These are phyloP conservation scores for Chelonus formosanus DNA, from an alignment of 2,888 invertebrate species.

Conservation along the genomic window DNA sequence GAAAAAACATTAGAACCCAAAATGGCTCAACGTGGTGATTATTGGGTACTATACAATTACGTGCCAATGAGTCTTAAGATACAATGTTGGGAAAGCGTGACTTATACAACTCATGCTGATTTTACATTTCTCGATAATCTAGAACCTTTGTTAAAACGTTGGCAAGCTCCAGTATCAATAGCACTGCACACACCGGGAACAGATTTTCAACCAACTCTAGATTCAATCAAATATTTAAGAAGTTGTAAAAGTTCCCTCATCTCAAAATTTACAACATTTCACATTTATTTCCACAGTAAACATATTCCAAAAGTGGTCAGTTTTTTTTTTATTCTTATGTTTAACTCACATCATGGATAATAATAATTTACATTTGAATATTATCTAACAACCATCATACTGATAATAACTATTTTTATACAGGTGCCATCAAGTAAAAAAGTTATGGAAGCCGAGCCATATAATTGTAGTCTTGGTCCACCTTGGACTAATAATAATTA, in stretches of 20 bases:
- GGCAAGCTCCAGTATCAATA: constrained; percentile 88
- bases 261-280: constrained; percentile 84
- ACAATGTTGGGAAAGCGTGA: constrained; percentile 84
- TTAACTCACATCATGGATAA: no score
- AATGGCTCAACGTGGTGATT: constrained; percentile 79
- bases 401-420: constrained; percentile 47
- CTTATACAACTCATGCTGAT: constrained; percentile 92
- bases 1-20: constrained; percentile 71
- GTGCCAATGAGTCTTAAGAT: constrained; percentile 74
- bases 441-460: constrained; percentile 70
- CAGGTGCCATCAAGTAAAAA: constrained; percentile 76
- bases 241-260: constrained; percentile 80
- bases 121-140: constrained; percentile 91
- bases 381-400: no score
- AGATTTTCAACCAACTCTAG: constrained; percentile 80
- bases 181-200: constrained; percentile 88
- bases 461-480: constrained; percentile 77
- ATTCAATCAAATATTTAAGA: constrained; percentile 82
- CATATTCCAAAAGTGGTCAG: constrained; percentile 79
- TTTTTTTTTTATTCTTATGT: no score
- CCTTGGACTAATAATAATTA: constrained; percentile 75
- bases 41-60: constrained; percentile 90
- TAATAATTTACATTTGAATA: no score
- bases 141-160: constrained; percentile 82
- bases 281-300: constrained; percentile 86